phyloP scores from a whole-genome alignment of 2,888 invertebrate genomes.

The Cataglyphis altisquamis region DNA sequence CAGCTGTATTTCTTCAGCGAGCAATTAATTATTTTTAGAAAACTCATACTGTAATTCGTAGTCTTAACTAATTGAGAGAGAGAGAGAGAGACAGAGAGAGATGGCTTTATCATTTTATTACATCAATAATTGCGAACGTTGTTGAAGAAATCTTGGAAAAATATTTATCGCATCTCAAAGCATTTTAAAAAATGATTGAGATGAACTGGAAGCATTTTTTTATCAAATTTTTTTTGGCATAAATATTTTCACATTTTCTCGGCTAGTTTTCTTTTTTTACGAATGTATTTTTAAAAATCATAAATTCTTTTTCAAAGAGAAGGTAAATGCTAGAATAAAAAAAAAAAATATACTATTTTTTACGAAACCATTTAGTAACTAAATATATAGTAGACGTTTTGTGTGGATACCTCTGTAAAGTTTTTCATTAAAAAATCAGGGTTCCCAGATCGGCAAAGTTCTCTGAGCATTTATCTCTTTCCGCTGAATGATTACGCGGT shows the following conservation, averaged over 20 bases:
- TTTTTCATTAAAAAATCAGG: background rate
- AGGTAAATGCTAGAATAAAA: background rate
- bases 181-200: background rate
- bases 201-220: background rate
- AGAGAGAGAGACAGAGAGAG: too few species aligned
- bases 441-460: background rate
- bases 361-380: background rate
- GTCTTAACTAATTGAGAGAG: background rate
- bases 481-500: background rate
- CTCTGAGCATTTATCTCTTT: slow-evolving; percentile 1
- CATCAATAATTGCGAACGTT: background rate
- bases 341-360: background rate
- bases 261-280: background rate
- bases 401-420: background rate
- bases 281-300: background rate
- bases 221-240: background rate
- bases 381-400: background rate
- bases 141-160: background rate
- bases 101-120: background rate
- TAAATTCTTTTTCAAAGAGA: background rate
- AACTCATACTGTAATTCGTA: background rate
- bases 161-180: background rate
- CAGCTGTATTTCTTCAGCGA: background rate
- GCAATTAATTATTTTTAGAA: slow-evolving; percentile 30
- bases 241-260: background rate